These are phyloP conservation scores for Tragopan temminckii DNA, from an alignment of 2,797 vertebrate genomes.

Conservation along the genomic window DNA sequence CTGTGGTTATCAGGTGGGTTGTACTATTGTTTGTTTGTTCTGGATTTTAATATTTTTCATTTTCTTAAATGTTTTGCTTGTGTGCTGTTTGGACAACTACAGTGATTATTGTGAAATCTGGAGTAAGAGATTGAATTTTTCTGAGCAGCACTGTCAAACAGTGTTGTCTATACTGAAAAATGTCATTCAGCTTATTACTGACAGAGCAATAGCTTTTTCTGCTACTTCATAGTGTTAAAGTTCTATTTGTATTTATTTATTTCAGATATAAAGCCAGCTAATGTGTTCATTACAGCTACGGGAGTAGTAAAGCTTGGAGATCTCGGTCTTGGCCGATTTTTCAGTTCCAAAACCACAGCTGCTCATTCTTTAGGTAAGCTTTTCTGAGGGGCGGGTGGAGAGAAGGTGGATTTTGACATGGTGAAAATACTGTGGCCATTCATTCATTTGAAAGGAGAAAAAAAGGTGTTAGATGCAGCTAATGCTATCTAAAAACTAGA, in stretches of 20 bases:
- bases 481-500: not conserved
- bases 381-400: not conserved
- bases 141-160: not conserved
- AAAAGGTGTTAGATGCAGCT: not conserved
- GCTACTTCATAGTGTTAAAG: not conserved
- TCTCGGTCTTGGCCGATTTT: conserved; percentile 95
- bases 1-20: not conserved
- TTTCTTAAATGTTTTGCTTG: not conserved
- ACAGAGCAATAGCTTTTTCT: not conserved
- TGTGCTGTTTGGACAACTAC: not conserved
- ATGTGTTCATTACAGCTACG: conserved; percentile 98
- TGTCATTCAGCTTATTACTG: not conserved
- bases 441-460: not conserved
- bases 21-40: not conserved
- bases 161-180: not conserved
- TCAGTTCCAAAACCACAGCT: conserved; percentile 98
- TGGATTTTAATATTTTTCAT: no score
- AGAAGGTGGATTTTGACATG: not conserved
- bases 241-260: not conserved
- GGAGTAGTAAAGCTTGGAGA: conserved; percentile 98
- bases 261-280: conserved; percentile 97
- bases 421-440: not conserved
- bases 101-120: not conserved
- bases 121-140: not conserved
- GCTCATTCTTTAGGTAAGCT: conserved; percentile 95